Base-by-base conservation (phyloP, 2,113 vertebrate genomes). In the Amblyornis subalaris region DNA sequence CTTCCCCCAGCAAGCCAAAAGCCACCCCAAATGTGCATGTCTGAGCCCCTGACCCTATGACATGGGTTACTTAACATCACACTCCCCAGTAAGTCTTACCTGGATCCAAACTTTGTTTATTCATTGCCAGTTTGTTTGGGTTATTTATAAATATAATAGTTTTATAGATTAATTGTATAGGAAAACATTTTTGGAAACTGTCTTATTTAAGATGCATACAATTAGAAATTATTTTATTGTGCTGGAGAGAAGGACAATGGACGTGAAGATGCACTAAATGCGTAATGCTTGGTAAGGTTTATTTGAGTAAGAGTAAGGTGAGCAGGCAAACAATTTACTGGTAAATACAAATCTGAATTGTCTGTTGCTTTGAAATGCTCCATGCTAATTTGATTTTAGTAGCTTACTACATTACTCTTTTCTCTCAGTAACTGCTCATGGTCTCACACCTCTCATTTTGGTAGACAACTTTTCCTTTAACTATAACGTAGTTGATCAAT, bases 401-500 rank as follows among this genome's bases (percentile, higher is more conserved):
- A 86, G 25, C 67, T 87, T 72, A 50, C 33, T 62, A 53, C 78
- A 54, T 84, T 57, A 38, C 69, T 71, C 53, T 48, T 51, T 76
- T 92, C 83, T 76, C 69, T 94, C 93, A 95, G 79, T 90, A 95
- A 70, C 71, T 93, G 47, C 26, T 97, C 91, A 97, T 60, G 98
- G 93, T 69, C 58, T 82, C 94, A 97, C 40, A 50, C 82, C 94
- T 90, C 94, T 98, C 92, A 35, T 99, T 99, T 91, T 98, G 97
- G 60, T 99, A 97, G 64, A 98, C 25, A 2, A 99, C 42, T 85
- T 98, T 98, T 75, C 99, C 99, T 97, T 98, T 99, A 89, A 98
- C 87, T 94, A 99, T 96, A n/a, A 99, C 99, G 6, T 98, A 99
- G 38, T 98, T 98, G 51, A 99, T 98, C 90, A 99, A 79, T 73